Evolutionary conservation across 2,888 invertebrate species (phyloP).

Genomic region (Laothoe populi): DNA sequence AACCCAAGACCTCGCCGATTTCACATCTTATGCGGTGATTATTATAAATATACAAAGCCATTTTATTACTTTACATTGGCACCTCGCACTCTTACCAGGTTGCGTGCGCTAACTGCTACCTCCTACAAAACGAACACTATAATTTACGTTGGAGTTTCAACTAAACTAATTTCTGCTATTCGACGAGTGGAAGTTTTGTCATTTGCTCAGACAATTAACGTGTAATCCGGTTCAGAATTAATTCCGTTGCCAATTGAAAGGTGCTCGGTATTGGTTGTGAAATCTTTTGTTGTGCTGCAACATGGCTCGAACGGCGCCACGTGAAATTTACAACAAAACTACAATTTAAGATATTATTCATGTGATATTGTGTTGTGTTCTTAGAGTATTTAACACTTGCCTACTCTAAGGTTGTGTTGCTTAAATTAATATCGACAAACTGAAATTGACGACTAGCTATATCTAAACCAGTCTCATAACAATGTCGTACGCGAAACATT

Average conservation of each 20-base stretch:
- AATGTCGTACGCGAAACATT: background rate
- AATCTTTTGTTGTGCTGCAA: constrained; percentile 10
- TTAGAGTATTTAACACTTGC: no score
- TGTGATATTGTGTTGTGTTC: constrained; percentile 1
- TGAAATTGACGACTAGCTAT: background rate
- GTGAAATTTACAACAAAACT: constrained; percentile 21
- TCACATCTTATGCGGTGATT: background rate
- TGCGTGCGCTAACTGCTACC: constrained; percentile 59
- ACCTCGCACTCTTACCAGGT: constrained; percentile 32
- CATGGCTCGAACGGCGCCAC: constrained; percentile 11
- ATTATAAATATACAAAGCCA: no score
- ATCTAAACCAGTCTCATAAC: background rate
- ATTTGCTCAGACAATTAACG: constrained; percentile 69
- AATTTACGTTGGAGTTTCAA: constrained; percentile 58
- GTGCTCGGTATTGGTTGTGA: constrained; percentile 38
- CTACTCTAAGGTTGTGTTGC: no score
- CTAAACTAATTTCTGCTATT: constrained; percentile 51
- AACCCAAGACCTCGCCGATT: no score
- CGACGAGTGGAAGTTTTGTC: constrained; percentile 60
- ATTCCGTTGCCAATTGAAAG: constrained; percentile 38
- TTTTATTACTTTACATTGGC: background rate
- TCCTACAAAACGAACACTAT: constrained; percentile 45
- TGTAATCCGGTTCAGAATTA: constrained; percentile 33
- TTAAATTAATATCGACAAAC: background rate
- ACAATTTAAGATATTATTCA: constrained; percentile 15